These are phyloP conservation scores for Puffinus mauretanicus DNA, from an alignment of 2,113 vertebrate genomes.

Conservation along the genomic window DNA sequence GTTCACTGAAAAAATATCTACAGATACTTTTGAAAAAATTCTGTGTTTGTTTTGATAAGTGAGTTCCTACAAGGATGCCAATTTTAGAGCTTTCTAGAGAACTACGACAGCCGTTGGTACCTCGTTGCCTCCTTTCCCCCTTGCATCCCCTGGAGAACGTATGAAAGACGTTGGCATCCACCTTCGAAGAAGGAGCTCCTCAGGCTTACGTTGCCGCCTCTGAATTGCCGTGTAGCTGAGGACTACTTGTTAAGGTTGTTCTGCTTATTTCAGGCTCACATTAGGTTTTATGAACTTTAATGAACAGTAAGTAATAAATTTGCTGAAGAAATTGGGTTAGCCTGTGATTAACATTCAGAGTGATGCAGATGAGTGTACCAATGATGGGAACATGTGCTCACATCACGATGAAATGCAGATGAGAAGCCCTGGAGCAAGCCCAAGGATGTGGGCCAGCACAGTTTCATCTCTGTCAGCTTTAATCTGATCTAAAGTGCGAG, in stretches of 20 bases:
- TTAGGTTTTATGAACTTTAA: constrained; percentile 75
- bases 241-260: constrained; percentile 22
- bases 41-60: not conserved
- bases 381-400: constrained; percentile 77
- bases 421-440: constrained; percentile 78
- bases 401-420: constrained; percentile 80
- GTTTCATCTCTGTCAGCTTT: constrained; percentile 80
- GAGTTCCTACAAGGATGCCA: not conserved
- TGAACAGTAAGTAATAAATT: constrained; percentile 79
- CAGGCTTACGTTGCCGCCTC: not conserved
- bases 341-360: constrained; percentile 77
- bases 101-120: not conserved
- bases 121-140: not conserved
- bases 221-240: not conserved
- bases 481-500: constrained; percentile 71
- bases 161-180: not conserved
- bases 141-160: not conserved
- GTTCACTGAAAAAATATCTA: not conserved
- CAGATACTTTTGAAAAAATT: not conserved
- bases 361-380: constrained; percentile 76
- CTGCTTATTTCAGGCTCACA: constrained; percentile 45
- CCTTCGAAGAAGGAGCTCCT: not conserved
- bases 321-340: constrained; percentile 77
- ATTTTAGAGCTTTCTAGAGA: not conserved
- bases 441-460: constrained; percentile 75